phyloP scores from a whole-genome alignment of 2,888 invertebrate genomes.

The Volucella zonaria region DNA sequence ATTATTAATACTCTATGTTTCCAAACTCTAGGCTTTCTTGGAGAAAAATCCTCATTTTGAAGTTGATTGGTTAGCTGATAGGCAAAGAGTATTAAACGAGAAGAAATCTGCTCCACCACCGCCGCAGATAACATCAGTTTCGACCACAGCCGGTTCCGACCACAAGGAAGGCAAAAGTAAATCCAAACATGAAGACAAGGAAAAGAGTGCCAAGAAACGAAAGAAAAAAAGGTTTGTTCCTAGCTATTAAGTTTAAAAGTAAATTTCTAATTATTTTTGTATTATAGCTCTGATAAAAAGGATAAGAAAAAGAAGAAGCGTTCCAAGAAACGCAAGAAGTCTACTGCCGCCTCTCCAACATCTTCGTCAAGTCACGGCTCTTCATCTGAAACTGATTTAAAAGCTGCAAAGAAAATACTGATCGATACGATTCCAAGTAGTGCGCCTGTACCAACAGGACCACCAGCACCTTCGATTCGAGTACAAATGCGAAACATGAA shows the following conservation, averaged over 20 bases:
- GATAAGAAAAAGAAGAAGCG: conserved; percentile 84
- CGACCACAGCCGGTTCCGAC: conserved; percentile 75
- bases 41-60: conserved; percentile 94
- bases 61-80: conserved; percentile 92
- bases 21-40: conserved; percentile 86
- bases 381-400: conserved; percentile 77
- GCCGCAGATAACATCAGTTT: conserved; percentile 77
- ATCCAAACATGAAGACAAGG: conserved; percentile 82
- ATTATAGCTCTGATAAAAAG: conserved; percentile 79
- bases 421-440: conserved; percentile 43
- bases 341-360: conserved; percentile 74
- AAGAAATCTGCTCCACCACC: conserved; percentile 79
- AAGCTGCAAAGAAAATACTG: conserved; percentile 52
- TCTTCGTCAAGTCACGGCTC: conserved; percentile 77
- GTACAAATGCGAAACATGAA: conserved; percentile 87
- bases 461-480: conserved; percentile 85
- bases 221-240: conserved; percentile 84
- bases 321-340: conserved; percentile 83
- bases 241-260: neutral
- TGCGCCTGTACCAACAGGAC: conserved; percentile 74
- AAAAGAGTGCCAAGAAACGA: conserved; percentile 83
- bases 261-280: conserved; percentile 76
- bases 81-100: conserved; percentile 88
- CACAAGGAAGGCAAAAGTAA: conserved; percentile 82
- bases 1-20: neutral